Evolutionary conservation across 1,140 invertebrate genomes (phyloP).

Genomic region (Luehdorfia chinensis): DNA sequence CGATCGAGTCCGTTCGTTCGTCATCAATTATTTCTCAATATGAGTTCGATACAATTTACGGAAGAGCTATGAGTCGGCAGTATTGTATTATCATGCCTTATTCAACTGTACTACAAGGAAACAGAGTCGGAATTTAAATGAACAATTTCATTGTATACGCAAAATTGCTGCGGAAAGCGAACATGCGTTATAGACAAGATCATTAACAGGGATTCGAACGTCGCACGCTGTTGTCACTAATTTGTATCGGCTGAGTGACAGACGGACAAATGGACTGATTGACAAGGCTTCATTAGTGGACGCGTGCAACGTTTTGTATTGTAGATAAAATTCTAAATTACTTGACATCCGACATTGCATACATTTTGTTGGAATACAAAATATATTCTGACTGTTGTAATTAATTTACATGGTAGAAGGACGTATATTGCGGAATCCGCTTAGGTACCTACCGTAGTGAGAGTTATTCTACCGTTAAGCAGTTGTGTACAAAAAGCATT

Average conservation of each 20-base stretch:
- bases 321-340: not conserved
- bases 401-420: too few relatives aligned
- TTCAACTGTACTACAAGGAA: not conserved
- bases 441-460: too few relatives aligned
- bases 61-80: not conserved
- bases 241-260: constrained; percentile 46
- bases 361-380: too few relatives aligned
- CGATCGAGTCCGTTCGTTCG: too few relatives aligned
- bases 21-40: not conserved
- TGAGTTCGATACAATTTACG: not conserved
- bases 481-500: too few relatives aligned
- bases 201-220: constrained; percentile 50
- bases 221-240: constrained; percentile 53
- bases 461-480: too few relatives aligned
- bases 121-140: not conserved
- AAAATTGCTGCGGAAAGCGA: constrained; percentile 6
- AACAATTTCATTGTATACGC: not conserved
- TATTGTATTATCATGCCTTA: not conserved
- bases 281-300: constrained; percentile 55
- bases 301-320: not conserved
- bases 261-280: constrained; percentile 58
- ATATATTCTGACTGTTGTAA: too few relatives aligned
- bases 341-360: too few relatives aligned
- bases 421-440: too few relatives aligned
- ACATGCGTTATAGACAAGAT: constrained; percentile 44